Evolutionary conservation across 2,797 vertebrate species (phyloP), one percentile per base, ranked within the genome.

Genomic region (Odontamblyopus lacepedii): DNA sequence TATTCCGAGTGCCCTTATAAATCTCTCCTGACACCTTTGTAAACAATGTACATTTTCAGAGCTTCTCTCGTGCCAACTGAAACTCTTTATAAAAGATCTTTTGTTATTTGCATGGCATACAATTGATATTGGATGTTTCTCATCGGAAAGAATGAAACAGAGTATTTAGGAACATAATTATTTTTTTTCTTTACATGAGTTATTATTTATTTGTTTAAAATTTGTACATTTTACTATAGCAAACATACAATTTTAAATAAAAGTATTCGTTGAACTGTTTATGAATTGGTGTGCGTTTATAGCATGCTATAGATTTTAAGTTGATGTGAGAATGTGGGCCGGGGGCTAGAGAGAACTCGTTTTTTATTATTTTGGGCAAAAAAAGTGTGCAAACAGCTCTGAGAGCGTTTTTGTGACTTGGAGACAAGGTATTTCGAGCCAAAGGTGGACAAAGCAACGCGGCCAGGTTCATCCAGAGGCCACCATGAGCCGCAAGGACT

Each of bases 381-480:
- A 44, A 86, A 83, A 83, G 93, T 95, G 92, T 94, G 92, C 91
- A 91, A 94, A 95, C 92, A 95, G 79, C 2, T 53, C 12, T 44
- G 41, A 64, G 63, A 65, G 6, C 95, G 93, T 95, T 92, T 95
- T 95, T 95, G 95, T 94, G 89, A 92, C 69, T 91, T 96, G 18
- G 13, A 53, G 95, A 97, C 96, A 97, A 97, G 96, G 95, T 97
- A 96, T 98, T 98, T 92, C 94, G 95, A 93, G 48, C 93, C 95
- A 95, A 97, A 97, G 95, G 96, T 96, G 93, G 96, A 96, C 95
- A 95, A 96, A 95, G 96, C 95, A 95, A 94, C 92, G 92, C 94
- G 90, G 95, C 93, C 95, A 97, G 97, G 98, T 98, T 99, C 98
- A 99, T 91, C 93, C 93, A 96, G 95, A 95, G 98, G 97, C 97